phyloP scores from a whole-genome alignment of 2,797 vertebrate species.

The Fratercula arctica region DNA sequence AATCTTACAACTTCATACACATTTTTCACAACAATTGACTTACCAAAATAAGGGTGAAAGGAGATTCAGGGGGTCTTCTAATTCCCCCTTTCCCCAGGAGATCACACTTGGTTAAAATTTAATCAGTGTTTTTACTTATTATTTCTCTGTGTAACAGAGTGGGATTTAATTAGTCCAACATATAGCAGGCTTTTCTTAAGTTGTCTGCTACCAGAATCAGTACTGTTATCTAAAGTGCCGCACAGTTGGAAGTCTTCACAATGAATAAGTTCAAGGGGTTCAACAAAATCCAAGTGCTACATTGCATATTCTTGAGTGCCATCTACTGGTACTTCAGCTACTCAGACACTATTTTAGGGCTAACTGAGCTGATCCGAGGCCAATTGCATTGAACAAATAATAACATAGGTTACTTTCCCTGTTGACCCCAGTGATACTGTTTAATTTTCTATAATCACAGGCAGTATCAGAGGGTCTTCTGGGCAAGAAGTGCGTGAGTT shows the following conservation, averaged over 20 bases:
- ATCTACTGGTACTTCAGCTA: not conserved
- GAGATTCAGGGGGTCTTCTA: not conserved
- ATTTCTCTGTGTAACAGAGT: not conserved
- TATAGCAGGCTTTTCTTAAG: not conserved
- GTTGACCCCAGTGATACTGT: not conserved
- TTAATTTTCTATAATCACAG: not conserved
- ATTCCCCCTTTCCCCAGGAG: not conserved
- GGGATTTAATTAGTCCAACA: not conserved
- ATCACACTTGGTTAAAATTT: not conserved
- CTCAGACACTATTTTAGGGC: not conserved
- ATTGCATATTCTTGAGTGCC: not conserved
- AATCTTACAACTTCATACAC: not conserved
- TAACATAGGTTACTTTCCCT: not conserved
- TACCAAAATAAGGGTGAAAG: not conserved
- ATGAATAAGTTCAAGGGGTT: not conserved
- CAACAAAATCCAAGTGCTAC: not conserved
- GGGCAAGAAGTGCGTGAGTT: not conserved
- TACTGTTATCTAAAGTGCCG: not conserved
- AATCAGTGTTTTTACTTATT: not conserved
- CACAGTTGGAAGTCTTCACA: not conserved
- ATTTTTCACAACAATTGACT: not conserved
- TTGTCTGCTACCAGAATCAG: not conserved
- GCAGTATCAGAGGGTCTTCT: not conserved
- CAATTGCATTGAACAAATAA: not conserved
- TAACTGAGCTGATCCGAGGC: not conserved